Percentiles rank a stretch among this genome's conserved stretches.
Conservation (phyloP, 2,888 invertebrate genomes). For the Carterocephalus palaemon region DNA sequence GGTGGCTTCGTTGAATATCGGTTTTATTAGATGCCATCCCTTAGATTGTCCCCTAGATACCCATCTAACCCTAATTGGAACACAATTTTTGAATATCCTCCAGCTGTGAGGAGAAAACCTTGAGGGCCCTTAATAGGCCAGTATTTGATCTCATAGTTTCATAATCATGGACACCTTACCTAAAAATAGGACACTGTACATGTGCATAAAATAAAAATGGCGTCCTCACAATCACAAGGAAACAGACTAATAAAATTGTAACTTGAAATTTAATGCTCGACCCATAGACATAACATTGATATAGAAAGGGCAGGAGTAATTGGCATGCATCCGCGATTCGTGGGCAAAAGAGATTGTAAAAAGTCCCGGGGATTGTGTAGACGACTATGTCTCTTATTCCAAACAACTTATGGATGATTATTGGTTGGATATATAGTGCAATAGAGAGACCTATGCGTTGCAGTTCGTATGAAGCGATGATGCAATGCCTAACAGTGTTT, state of each 20-base stretch:
- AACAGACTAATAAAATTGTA: constrained; percentile 23
- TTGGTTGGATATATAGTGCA: constrained; percentile 10
- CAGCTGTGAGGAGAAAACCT: no score
- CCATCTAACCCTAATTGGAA: no score
- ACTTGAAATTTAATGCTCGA: constrained; percentile 20
- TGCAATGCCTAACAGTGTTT: constrained; percentile 66
- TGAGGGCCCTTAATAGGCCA: no score
- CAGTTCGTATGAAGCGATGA: constrained; percentile 44
- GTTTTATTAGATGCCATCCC: no score
- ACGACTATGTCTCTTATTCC: constrained; percentile 7
- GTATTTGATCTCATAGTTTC: constrained; percentile 5
- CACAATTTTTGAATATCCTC: no score
- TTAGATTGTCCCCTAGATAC: no score
- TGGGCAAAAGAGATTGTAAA: neutral
- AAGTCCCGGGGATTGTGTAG: neutral
- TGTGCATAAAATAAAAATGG: constrained; percentile 13
- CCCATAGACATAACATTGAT: constrained; percentile 22
- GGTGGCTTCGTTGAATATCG: no score
- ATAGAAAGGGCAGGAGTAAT: constrained; percentile 17
- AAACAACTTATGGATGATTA: constrained; percentile 1
- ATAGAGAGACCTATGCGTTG: neutral
- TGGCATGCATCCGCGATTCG: constrained; percentile 18
- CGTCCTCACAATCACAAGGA: constrained; percentile 17
- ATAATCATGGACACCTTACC: neutral
- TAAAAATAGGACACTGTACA: constrained; percentile 19